phyloP scores from a whole-genome alignment of 2,113 vertebrate species.

The Passer domesticus region DNA sequence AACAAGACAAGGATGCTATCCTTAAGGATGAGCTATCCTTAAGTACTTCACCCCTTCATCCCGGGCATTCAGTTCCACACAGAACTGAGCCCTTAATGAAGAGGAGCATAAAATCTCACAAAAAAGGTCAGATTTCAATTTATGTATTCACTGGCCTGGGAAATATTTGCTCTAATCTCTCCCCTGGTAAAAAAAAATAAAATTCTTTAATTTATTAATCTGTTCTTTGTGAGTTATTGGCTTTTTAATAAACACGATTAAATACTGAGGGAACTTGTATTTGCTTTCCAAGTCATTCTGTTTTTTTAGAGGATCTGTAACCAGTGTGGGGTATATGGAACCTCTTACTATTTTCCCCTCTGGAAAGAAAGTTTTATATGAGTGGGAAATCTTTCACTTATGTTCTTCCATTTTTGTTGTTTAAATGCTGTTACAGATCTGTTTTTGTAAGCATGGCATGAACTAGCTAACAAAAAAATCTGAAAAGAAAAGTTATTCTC shows the following conservation, averaged over 20 bases:
- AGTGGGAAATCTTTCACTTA: neutral
- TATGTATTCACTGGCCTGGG: neutral
- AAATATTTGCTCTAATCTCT: neutral
- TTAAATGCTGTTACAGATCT: neutral
- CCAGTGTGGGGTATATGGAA: neutral
- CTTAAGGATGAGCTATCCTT: neutral
- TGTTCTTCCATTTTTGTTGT: neutral
- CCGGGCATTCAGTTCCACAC: neutral
- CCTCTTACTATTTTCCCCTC: neutral
- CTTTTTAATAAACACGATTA: conserved; percentile 29
- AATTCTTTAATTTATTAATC: conserved; percentile 8
- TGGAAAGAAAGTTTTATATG: neutral
- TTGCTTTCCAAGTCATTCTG: neutral
- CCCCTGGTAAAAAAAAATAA: neutral
- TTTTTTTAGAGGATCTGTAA: neutral
- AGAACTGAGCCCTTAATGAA: neutral
- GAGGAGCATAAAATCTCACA: neutral
- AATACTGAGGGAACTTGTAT: neutral
- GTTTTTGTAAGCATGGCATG: neutral
- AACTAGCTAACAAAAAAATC: conserved; percentile 4
- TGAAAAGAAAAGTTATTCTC: neutral
- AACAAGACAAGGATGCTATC: neutral
- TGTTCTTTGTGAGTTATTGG: neutral
- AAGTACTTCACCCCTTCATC: neutral
- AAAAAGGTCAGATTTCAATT: neutral